Conservation (phyloP, 2,888 invertebrate species). For the Elmis aenea region DNA sequence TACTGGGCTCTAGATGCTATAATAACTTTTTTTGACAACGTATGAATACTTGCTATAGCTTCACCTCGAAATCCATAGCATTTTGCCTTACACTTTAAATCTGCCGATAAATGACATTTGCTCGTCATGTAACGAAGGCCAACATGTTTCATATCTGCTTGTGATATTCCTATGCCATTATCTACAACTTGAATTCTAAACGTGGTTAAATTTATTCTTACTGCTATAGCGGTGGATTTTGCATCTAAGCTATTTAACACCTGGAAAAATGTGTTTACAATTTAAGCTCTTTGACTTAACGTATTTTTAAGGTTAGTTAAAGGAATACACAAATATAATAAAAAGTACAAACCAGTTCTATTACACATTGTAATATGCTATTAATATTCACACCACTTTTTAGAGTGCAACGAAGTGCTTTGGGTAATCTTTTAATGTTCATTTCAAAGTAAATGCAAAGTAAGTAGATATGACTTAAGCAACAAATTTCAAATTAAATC, state of each 20-base stretch:
- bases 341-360: slow-evolving; percentile 55
- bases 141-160: slow-evolving; percentile 52
- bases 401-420: slow-evolving; percentile 51
- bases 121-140: slow-evolving; percentile 62
- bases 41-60: slow-evolving; percentile 59
- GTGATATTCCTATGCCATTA: slow-evolving; percentile 65
- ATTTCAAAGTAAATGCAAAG: too few species aligned
- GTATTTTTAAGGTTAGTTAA: slow-evolving; percentile 1
- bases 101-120: slow-evolving; percentile 54
- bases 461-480: too few species aligned
- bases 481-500: too few species aligned
- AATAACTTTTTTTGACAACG: slow-evolving; percentile 53
- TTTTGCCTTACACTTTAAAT: slow-evolving; percentile 50
- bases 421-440: slow-evolving; percentile 35
- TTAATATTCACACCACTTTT: slow-evolving; percentile 56
- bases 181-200: slow-evolving; percentile 69
- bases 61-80: slow-evolving; percentile 67
- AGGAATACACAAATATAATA: background rate
- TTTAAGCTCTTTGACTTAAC: too few species aligned
- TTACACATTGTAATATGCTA: slow-evolving; percentile 54
- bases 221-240: slow-evolving; percentile 62
- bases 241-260: slow-evolving; percentile 68
- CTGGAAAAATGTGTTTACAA: slow-evolving; percentile 46
- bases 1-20: slow-evolving; percentile 53
- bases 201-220: slow-evolving; percentile 58